Evolutionary conservation across 2,797 vertebrate species (phyloP).

Genomic region (Cossypha polioptera): DNA sequence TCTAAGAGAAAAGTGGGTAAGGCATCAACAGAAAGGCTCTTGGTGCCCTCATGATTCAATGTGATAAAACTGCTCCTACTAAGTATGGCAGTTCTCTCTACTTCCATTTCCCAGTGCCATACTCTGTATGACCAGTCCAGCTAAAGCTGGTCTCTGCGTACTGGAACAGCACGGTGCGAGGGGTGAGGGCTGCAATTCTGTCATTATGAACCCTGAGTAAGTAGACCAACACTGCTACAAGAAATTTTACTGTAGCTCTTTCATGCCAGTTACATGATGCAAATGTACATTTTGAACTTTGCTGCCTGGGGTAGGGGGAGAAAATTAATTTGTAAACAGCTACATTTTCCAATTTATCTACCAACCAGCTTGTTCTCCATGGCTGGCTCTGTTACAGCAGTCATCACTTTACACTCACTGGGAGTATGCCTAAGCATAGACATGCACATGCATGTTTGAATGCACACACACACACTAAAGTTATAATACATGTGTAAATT

Average conservation of each 20-base stretch:
- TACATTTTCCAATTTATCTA: constrained; percentile 27
- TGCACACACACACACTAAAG: not conserved
- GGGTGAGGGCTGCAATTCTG: not conserved
- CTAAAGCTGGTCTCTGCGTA: not conserved
- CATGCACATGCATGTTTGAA: not conserved
- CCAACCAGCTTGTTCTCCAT: constrained; percentile 25
- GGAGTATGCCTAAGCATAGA: constrained; percentile 15
- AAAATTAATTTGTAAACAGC: constrained; percentile 6
- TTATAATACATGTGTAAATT: constrained; percentile 64
- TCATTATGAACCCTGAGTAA: not conserved
- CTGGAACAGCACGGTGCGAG: not conserved
- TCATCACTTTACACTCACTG: constrained; percentile 16
- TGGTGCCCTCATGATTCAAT: not conserved
- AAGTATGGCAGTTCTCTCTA: not conserved
- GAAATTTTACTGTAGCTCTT: not conserved
- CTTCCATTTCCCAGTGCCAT: not conserved
- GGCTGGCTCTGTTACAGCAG: constrained; percentile 29
- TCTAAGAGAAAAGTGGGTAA: not conserved
- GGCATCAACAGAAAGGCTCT: not conserved
- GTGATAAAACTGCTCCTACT: not conserved
- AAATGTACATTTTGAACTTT: not conserved
- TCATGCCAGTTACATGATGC: not conserved
- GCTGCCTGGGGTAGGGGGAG: not conserved
- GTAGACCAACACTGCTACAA: not conserved
- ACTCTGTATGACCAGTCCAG: not conserved